Evolutionary conservation across 2,113 vertebrate species (phyloP).

Genomic region (Bettongia penicillata): DNA sequence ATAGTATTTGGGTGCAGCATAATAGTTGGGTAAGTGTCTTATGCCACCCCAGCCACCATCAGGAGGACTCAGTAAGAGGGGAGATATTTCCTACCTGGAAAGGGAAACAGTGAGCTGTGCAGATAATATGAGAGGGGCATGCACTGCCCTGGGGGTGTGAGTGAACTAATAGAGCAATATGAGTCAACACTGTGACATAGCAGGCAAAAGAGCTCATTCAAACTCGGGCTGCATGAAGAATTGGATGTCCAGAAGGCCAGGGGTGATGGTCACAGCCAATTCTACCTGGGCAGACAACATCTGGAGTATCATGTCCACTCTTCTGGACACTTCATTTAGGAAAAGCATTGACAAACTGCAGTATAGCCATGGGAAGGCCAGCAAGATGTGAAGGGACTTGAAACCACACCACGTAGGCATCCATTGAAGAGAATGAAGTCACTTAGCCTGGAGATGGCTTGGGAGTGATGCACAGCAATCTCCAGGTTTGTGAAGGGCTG

Average conservation of each 20-base stretch:
- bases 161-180: background rate
- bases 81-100: background rate
- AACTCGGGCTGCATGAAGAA: background rate
- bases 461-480: background rate
- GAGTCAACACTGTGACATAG: background rate
- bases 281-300: background rate
- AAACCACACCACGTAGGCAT: background rate
- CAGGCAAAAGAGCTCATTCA: background rate
- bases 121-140: background rate
- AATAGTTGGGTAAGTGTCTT: background rate
- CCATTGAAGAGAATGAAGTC: background rate
- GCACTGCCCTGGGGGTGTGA: background rate
- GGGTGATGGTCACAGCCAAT: background rate
- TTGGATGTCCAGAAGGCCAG: background rate
- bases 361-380: background rate
- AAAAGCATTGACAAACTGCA: background rate
- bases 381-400: background rate
- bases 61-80: background rate
- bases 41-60: background rate
- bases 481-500: background rate
- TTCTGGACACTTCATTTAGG: background rate
- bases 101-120: background rate
- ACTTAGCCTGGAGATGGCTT: background rate
- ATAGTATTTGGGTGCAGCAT: background rate
- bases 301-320: background rate